Conservation (phyloP, 2,888 invertebrate genomes). For the Eupithecia subfuscata region DNA sequence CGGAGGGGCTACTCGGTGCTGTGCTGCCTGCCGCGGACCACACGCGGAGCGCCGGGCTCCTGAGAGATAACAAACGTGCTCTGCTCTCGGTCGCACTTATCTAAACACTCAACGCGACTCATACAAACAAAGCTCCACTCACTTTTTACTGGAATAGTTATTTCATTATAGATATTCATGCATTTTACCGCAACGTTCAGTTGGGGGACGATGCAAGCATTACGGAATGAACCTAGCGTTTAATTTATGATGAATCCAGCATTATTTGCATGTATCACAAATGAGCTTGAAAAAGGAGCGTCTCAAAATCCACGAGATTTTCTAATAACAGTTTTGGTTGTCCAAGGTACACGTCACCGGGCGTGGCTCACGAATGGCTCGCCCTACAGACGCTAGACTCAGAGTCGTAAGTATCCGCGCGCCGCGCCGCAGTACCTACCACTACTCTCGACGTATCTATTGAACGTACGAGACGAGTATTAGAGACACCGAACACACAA, state of each 20-base stretch:
- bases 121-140: constrained; percentile 80
- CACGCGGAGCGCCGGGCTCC: constrained; percentile 62
- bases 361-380: constrained; percentile 84
- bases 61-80: constrained; percentile 79
- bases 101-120: constrained; percentile 82
- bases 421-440: constrained; percentile 23
- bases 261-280: constrained; percentile 41
- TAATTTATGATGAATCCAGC: constrained; percentile 57
- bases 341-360: constrained; percentile 84
- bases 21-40: constrained; percentile 60
- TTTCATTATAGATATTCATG: constrained; percentile 67
- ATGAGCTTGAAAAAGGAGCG: constrained; percentile 46
- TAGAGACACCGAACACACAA: constrained; percentile 77
- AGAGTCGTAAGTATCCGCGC: constrained; percentile 82
- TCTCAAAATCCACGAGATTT: constrained; percentile 70
- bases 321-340: constrained; percentile 84
- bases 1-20: background rate
- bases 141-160: constrained; percentile 79
- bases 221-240: background rate
- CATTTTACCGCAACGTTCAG: constrained; percentile 72
- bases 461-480: constrained; percentile 81
- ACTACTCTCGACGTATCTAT: constrained; percentile 19
- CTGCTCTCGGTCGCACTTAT: constrained; percentile 81
- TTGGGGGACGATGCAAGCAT: background rate
- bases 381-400: constrained; percentile 84